phyloP scores from a whole-genome alignment of 2,113 vertebrate genomes.

The Corythaixoides concolor region DNA sequence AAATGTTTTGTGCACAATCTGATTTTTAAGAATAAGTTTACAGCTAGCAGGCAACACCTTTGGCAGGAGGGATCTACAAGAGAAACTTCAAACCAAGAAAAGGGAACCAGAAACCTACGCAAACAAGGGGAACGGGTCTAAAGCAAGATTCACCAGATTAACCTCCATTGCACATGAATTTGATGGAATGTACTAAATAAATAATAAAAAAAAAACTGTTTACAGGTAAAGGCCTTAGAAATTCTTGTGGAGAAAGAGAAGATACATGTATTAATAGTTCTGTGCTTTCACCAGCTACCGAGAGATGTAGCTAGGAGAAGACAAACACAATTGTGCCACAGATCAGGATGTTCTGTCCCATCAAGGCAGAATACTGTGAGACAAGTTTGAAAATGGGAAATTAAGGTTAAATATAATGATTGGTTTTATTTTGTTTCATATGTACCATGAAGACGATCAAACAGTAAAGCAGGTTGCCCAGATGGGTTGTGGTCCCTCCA shows the following conservation, averaged over 20 bases:
- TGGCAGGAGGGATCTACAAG: neutral
- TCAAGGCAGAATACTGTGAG: neutral
- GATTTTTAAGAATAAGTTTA: neutral
- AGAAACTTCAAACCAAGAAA: neutral
- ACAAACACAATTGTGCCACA: neutral
- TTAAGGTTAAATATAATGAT: neutral
- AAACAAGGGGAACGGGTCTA: fast-evolving
- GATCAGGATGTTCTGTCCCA: neutral
- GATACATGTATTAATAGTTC: neutral
- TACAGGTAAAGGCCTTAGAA: neutral
- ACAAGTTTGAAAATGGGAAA: neutral
- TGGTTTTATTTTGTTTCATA: neutral
- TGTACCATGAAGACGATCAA: neutral
- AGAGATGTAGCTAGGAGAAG: neutral
- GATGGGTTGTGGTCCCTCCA: fast-evolving
- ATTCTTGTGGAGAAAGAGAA: neutral
- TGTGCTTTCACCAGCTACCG: neutral
- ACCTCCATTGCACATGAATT: neutral
- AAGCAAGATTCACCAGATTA: neutral
- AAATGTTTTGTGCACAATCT: neutral
- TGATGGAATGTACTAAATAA: neutral
- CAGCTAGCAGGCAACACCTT: neutral
- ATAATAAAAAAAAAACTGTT: neutral
- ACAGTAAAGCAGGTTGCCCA: neutral
- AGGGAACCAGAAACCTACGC: neutral